A percentile compares a stretch with the other conserved stretches of the same genome.
These are phyloP conservation scores for Aleiodes sp. DNA, from an alignment of 1,140 invertebrate species.

Conservation along the genomic window DNA sequence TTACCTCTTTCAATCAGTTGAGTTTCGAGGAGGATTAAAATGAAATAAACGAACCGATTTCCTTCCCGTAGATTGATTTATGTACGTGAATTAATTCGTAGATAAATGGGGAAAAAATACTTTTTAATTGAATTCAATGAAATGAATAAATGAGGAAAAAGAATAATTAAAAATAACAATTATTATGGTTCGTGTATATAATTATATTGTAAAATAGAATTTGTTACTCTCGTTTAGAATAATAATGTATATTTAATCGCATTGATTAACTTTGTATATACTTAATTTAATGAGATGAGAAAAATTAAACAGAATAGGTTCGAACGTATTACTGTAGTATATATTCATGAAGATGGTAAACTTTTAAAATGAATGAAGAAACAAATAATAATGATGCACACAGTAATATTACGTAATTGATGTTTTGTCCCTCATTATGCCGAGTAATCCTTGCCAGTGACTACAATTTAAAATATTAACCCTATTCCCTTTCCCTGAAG, in stretches of 20 bases:
- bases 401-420: conserved; percentile 22
- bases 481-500: not conserved
- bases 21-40: no score
- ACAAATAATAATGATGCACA: not conserved
- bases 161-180: conserved; percentile 25
- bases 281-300: conserved; percentile 47
- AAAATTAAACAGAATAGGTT: conserved; percentile 29
- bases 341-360: not conserved
- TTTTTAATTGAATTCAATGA: not conserved
- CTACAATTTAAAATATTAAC: not conserved
- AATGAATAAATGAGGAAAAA: conserved; percentile 1
- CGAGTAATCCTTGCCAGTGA: not conserved
- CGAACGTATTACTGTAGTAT: conserved; percentile 40
- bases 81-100: no score
- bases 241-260: conserved; percentile 57
- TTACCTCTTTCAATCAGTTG: no score
- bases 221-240: conserved; percentile 62
- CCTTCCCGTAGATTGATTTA: no score
- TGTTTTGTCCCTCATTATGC: conserved; percentile 9
- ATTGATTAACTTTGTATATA: conserved; percentile 48
- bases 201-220: conserved; percentile 61
- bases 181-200: conserved; percentile 45
- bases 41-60: no score
- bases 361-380: not conserved
- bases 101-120: conserved; percentile 14